Percentiles rank a stretch among this genome's conserved stretches.
Evolutionary conservation across 2,113 vertebrate genomes (phyloP).

Genomic region (Grus americana): DNA sequence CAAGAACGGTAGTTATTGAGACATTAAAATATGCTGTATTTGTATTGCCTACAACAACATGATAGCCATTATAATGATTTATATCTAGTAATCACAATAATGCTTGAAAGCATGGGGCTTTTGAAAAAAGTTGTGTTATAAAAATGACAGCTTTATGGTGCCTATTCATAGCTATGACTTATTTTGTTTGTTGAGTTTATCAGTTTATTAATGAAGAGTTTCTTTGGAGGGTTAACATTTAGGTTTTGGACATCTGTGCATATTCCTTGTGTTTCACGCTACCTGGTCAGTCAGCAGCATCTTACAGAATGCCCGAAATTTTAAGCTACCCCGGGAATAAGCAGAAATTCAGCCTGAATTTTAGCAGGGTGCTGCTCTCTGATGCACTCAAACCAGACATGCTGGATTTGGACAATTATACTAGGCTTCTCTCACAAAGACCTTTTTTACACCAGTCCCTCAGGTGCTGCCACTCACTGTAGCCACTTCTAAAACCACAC

Average conservation of each 20-base stretch:
- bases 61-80: background rate
- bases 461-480: background rate
- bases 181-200: background rate
- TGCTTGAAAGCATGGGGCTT: background rate
- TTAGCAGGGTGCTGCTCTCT: background rate
- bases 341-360: background rate
- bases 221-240: background rate
- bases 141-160: background rate
- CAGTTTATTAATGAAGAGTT: background rate
- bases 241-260: background rate
- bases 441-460: fast-evolving
- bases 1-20: background rate
- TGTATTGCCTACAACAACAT: background rate
- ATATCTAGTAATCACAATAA: background rate
- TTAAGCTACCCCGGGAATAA: background rate
- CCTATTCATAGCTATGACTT: background rate
- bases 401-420: background rate
- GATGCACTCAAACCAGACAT: background rate
- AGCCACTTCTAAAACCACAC: background rate
- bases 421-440: background rate
- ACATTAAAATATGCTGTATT: background rate
- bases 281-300: background rate
- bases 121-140: background rate
- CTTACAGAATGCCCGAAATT: background rate
- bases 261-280: background rate